phyloP scores from a whole-genome alignment of 1,140 invertebrate genomes.

The Leptopilina clavipes region DNA sequence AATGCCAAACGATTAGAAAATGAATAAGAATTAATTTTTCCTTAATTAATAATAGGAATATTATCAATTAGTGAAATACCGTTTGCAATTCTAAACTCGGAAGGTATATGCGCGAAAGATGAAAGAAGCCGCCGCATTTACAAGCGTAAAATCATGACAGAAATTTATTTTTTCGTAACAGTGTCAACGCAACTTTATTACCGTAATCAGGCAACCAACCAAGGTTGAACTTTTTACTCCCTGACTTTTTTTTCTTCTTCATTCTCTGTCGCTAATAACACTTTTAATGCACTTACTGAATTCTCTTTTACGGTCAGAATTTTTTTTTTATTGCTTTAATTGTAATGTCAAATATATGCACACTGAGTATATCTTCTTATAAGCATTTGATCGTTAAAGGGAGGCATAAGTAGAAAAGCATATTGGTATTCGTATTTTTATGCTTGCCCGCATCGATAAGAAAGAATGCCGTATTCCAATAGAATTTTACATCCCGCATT shows the following conservation, averaged over 20 bases:
- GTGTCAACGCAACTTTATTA: conserved; percentile 27
- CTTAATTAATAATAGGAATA: no score
- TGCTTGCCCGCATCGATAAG: not conserved
- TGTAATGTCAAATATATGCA: not conserved
- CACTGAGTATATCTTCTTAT: not conserved
- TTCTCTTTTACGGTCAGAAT: not conserved
- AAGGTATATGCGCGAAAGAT: not conserved
- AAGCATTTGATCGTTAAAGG: not conserved
- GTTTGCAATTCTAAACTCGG: not conserved
- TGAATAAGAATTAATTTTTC: no score
- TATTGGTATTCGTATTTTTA: conserved; percentile 1
- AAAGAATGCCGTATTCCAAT: conserved; percentile 1
- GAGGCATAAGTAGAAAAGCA: not conserved
- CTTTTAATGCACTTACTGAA: conserved; percentile 12
- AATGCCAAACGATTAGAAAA: no score
- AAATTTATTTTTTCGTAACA: not conserved
- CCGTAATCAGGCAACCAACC: conserved; percentile 10
- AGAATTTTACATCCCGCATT: not conserved
- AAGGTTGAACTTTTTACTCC: not conserved
- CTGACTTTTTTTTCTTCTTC: not conserved
- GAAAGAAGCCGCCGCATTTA: not conserved
- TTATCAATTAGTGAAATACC: no score
- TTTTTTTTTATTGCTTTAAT: not conserved
- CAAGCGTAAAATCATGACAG: not conserved
- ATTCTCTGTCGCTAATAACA: not conserved